Evolutionary conservation across 1,140 invertebrate genomes (phyloP).

Genomic region (Doryteuthis pealeii): DNA sequence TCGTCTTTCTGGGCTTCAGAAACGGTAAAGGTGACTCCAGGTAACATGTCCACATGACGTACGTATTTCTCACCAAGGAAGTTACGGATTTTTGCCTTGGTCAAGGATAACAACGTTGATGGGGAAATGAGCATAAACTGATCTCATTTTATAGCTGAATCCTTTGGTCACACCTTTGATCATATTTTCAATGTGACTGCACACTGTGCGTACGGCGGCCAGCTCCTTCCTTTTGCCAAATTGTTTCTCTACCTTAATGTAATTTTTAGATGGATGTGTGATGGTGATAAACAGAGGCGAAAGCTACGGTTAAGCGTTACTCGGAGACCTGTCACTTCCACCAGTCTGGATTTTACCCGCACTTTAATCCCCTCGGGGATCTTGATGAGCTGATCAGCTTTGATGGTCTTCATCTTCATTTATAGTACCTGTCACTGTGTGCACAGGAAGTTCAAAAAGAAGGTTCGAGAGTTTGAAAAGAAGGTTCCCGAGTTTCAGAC

Average conservation of each 20-base stretch:
- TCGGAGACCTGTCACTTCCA: slow-evolving; percentile 93
- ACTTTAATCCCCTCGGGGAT: slow-evolving; percentile 86
- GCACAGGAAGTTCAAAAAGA: no score
- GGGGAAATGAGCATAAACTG: slow-evolving; percentile 99
- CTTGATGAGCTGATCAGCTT: slow-evolving; percentile 89
- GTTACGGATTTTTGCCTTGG: slow-evolving; percentile 62
- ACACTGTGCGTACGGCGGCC: slow-evolving; percentile 96
- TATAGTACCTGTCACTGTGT: slow-evolving; percentile 17
- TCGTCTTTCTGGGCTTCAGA: no score
- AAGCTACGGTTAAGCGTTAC: slow-evolving; percentile 87
- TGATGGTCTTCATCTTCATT: slow-evolving; percentile 86
- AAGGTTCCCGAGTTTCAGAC: no score
- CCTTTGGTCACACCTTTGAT: slow-evolving; percentile 89
- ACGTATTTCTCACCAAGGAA: no score
- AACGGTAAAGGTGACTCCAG: no score
- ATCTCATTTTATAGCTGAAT: no score
- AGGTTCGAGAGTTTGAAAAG: no score
- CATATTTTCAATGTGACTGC: slow-evolving; percentile 99
- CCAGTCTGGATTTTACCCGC: slow-evolving; percentile 82
- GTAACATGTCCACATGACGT: no score
- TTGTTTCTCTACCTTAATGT: slow-evolving; percentile 80
- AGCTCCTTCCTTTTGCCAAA: no score
- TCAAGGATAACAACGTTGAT: slow-evolving; percentile 98
- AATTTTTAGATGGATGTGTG: slow-evolving; percentile 60
- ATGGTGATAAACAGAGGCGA: slow-evolving; percentile 93